Evolutionary conservation across 2,888 invertebrate genomes (phyloP).

Genomic region (Pharmacophagus antenor): DNA sequence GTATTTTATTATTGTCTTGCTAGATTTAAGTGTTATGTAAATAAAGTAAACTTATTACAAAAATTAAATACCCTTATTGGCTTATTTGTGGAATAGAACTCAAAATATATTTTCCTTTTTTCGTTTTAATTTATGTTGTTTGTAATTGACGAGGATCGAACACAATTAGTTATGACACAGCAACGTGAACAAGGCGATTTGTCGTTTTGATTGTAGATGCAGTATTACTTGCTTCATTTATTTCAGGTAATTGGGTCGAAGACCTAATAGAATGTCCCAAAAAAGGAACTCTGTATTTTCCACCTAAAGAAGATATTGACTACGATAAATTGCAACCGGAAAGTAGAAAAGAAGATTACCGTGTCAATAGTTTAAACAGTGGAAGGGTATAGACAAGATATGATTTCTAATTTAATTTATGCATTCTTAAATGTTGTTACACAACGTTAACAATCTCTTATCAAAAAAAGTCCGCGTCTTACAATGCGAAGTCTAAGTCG

Average conservation of each 20-base stretch:
- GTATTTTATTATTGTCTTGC: conserved; percentile 38
- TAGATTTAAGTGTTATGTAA: background rate
- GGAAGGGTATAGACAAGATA: conserved; percentile 58
- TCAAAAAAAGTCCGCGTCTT: background rate
- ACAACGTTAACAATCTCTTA: too few relatives aligned
- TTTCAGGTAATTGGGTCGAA: conserved; percentile 71
- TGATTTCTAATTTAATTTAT: background rate
- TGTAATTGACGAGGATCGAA: too few relatives aligned
- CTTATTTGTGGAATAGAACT: too few relatives aligned
- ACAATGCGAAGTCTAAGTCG: background rate
- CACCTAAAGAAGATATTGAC: conserved; percentile 58
- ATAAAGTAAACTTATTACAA: too few relatives aligned
- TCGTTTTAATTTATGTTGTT: background rate
- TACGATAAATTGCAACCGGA: conserved; percentile 58
- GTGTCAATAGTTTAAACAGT: conserved; percentile 59
- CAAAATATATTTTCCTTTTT: too few relatives aligned
- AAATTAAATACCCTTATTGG: too few relatives aligned
- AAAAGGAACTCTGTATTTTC: conserved; percentile 58
- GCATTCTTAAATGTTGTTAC: background rate
- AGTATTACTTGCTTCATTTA: too few relatives aligned
- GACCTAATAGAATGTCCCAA: conserved; percentile 65
- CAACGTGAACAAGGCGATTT: too few relatives aligned
- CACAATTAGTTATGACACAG: too few relatives aligned
- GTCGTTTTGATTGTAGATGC: too few relatives aligned
- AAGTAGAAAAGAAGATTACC: conserved; percentile 59